phyloP scores from a whole-genome alignment of 2,797 vertebrate genomes.

The Champsocephalus esox region DNA sequence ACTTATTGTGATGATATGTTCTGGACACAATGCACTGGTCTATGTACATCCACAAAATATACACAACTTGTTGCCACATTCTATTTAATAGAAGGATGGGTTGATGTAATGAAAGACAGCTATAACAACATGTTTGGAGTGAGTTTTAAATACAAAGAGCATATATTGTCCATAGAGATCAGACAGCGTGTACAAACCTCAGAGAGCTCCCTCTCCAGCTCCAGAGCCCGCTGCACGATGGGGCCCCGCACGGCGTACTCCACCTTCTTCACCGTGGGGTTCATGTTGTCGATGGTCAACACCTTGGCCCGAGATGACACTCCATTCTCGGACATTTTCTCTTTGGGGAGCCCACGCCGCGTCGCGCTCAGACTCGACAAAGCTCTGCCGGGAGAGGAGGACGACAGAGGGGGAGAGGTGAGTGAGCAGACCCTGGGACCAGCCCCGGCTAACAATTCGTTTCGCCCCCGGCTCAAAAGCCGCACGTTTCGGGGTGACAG shows the following conservation, averaged over 20 bases:
- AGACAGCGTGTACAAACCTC: slow-evolving; percentile 80
- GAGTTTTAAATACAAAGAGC: not conserved
- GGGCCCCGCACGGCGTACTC: slow-evolving; percentile 92
- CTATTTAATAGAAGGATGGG: not conserved
- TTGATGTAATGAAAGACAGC: not conserved
- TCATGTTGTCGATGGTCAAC: slow-evolving; percentile 90
- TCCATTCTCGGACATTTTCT: slow-evolving; percentile 83
- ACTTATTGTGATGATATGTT: not conserved
- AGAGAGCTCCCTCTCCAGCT: slow-evolving; percentile 90
- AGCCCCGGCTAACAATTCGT: slow-evolving; percentile 34
- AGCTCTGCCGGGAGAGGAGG: slow-evolving; percentile 69
- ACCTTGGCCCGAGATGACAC: slow-evolving; percentile 79
- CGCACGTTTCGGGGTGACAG: slow-evolving; percentile 52
- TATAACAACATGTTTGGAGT: not conserved
- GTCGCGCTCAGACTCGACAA: slow-evolving; percentile 75
- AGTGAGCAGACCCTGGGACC: slow-evolving; percentile 53
- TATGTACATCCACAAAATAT: not conserved
- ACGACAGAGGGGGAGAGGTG: slow-evolving; percentile 62
- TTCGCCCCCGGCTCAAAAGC: slow-evolving; percentile 47
- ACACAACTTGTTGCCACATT: not conserved
- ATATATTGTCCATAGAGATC: not conserved
- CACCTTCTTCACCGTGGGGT: slow-evolving; percentile 87
- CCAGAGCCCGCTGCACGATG: slow-evolving; percentile 89
- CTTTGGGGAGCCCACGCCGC: slow-evolving; percentile 68
- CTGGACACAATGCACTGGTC: not conserved